A percentile compares a stretch with the other conserved stretches of the same genome.
Conservation (phyloP, 2,888 invertebrate genomes). For the Dexiosoma caninum region DNA sequence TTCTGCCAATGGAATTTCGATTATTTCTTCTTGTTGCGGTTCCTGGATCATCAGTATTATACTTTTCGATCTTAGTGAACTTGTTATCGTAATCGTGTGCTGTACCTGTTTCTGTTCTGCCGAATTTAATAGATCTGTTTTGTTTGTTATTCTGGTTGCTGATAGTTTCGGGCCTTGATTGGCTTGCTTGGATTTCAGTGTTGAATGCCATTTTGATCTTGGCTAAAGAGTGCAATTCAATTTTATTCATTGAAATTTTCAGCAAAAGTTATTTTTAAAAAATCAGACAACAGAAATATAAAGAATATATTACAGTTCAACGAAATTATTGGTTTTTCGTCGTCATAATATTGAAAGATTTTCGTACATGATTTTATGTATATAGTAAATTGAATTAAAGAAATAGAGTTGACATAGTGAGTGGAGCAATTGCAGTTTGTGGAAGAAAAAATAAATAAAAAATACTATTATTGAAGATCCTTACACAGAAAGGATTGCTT, state of each 20-base stretch:
- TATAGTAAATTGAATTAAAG: slow-evolving; percentile 9
- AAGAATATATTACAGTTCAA: slow-evolving; percentile 43
- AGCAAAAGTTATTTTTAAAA: not conserved
- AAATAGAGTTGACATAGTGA: slow-evolving; percentile 67
- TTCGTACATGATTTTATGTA: slow-evolving; percentile 24
- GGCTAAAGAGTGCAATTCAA: slow-evolving; percentile 65
- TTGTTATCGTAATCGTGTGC: slow-evolving; percentile 64
- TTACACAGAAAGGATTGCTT: slow-evolving; percentile 29
- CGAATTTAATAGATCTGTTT: slow-evolving; percentile 42
- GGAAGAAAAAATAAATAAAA: slow-evolving; percentile 74
- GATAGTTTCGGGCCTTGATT: slow-evolving; percentile 71
- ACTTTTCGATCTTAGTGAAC: slow-evolving; percentile 70
- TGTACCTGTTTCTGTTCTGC: slow-evolving; percentile 41
- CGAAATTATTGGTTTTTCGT: slow-evolving; percentile 8
- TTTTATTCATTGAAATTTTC: slow-evolving; percentile 1
- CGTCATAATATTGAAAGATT: slow-evolving; percentile 25
- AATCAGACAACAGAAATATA: slow-evolving; percentile 42
- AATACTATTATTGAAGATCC: slow-evolving; percentile 73
- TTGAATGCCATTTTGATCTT: slow-evolving; percentile 76
- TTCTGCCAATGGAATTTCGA: slow-evolving; percentile 41
- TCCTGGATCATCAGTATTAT: slow-evolving; percentile 75
- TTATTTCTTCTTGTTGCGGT: slow-evolving; percentile 65
- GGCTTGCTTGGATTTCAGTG: slow-evolving; percentile 72
- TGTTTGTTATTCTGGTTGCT: slow-evolving; percentile 62
- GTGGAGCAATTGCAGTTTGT: slow-evolving; percentile 73